Percentiles rank a stretch among this genome's conserved stretches.
These are phyloP conservation scores for Tanypteryx hageni DNA, from an alignment of 2,888 invertebrate genomes.

Conservation along the genomic window DNA sequence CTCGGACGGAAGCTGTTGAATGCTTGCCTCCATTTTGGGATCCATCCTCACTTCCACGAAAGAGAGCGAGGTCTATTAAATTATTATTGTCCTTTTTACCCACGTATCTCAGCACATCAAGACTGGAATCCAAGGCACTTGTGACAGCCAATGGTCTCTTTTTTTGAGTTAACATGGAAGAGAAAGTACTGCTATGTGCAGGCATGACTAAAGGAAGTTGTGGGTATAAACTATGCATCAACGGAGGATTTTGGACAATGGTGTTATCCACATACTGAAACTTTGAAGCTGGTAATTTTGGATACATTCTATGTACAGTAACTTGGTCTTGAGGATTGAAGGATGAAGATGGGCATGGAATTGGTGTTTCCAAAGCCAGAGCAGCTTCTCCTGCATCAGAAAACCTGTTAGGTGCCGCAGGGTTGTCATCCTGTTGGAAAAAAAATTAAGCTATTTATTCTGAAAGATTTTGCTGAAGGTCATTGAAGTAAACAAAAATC, in stretches of 20 bases:
- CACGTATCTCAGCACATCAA: slow-evolving; percentile 75
- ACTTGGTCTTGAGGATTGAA: background rate
- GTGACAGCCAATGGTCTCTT: slow-evolving; percentile 17
- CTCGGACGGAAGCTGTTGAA: slow-evolving; percentile 71
- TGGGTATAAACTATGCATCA: background rate
- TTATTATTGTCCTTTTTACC: slow-evolving; percentile 77
- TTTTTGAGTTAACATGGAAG: background rate
- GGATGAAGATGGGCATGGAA: background rate
- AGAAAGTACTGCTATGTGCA: background rate
- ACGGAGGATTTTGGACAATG: background rate
- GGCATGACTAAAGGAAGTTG: background rate
- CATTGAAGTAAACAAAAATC: too few species aligned
- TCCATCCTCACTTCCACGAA: background rate
- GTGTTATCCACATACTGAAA: background rate
- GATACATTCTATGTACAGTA: background rate
- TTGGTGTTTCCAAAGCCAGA: slow-evolving; percentile 12
- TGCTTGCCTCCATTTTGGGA: background rate
- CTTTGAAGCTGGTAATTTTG: background rate
- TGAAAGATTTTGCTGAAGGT: too few species aligned
- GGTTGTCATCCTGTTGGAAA: background rate
- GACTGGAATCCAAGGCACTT: slow-evolving; percentile 49
- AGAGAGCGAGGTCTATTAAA: slow-evolving; percentile 78
- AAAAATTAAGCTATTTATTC: background rate
- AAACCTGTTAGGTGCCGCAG: background rate
- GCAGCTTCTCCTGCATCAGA: background rate